A percentile compares a stretch with the other conserved stretches of the same genome.
phyloP scores from a whole-genome alignment of 2,888 invertebrate genomes.

The Brachypterus glaber region DNA sequence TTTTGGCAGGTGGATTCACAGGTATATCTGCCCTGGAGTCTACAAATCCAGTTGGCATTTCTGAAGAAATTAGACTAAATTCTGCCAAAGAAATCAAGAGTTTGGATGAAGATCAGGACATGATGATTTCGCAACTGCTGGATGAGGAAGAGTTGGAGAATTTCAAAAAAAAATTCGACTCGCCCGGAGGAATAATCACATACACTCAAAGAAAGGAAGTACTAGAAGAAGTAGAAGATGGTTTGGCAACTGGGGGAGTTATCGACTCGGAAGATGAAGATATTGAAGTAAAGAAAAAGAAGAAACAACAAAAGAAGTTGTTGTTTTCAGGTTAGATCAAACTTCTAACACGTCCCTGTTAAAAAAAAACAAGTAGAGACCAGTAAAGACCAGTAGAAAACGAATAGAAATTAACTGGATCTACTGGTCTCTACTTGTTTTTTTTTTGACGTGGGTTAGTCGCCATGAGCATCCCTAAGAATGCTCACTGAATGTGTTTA shows the following conservation, averaged over 20 bases:
- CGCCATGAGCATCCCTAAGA: no score
- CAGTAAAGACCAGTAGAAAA: no score
- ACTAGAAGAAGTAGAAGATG: conserved; percentile 21
- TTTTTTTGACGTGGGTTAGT: no score
- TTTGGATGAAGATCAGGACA: conserved; percentile 31
- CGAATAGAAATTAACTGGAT: no score
- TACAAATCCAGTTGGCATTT: neutral
- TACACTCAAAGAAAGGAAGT: conserved; percentile 13
- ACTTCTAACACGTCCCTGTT: neutral
- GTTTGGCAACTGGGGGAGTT: conserved; percentile 24
- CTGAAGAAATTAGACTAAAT: neutral
- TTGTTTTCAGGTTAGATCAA: conserved; percentile 41
- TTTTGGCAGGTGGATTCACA: no score
- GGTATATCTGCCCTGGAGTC: no score
- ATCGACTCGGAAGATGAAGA: conserved; percentile 31
- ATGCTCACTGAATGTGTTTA: no score
- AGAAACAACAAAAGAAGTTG: conserved; percentile 37
- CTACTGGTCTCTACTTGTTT: no score
- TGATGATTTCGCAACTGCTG: conserved; percentile 33
- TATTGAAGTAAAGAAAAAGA: conserved; percentile 23
- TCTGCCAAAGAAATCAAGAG: conserved; percentile 20
- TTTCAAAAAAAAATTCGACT: conserved; percentile 32
- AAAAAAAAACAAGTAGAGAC: neutral
- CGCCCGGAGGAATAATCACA: no score
- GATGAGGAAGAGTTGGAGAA: conserved; percentile 34